Base-by-base conservation (phyloP, 2,113 vertebrate genomes). In the Antigone vipio region DNA sequence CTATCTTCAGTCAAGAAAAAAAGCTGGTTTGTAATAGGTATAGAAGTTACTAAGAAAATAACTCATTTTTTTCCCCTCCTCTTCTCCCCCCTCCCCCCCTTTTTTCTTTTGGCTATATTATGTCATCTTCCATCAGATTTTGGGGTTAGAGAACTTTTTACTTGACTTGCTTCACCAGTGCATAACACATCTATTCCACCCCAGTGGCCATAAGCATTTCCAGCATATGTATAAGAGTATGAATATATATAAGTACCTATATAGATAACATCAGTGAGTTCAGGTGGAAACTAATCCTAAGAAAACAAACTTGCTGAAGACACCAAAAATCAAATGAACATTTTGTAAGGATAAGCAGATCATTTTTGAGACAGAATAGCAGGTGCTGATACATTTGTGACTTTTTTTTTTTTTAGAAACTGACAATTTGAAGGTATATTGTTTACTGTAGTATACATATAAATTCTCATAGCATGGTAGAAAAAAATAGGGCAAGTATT, bases 61-160 rank as follows among this genome's bases (percentile, higher is more conserved):
- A 17, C 2, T 18, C 1, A 3, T 20, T 56, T 60, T 38, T 9
- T 4, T 2, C 16, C 22, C 7, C 18, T 27, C 30, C 7, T 3
- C 2, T 12, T 12, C 26, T 9, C 15, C 44, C 15, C 23, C 22
- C 49, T 11, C 49, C 49, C 22, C 49, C 49, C 23, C 49, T 32
- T 15, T 56, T 24, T 45, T 42, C 32, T n/a, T 60, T 74, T 69
- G 5, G 1, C 12, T 58, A 8, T 50, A 12, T 30, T 76, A 21
- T 8, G 1, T 44, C 2, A 42, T 35, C 19, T 79, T 83, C 14
- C n/a, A 79, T 67, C 11, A 49, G 34, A 75, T 79, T 74, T 66
- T n/a, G 23, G 30, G 15, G 5, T 35, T 75, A 67, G 10, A 86
- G 18, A 79, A 34, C 6, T 21, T 79, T 82, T 76, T 63, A 62